A percentile compares a stretch with the other conserved stretches of the same genome.
These are phyloP conservation scores for Penaeus indicus DNA, from an alignment of 1,140 invertebrate genomes.

Conservation along the genomic window DNA sequence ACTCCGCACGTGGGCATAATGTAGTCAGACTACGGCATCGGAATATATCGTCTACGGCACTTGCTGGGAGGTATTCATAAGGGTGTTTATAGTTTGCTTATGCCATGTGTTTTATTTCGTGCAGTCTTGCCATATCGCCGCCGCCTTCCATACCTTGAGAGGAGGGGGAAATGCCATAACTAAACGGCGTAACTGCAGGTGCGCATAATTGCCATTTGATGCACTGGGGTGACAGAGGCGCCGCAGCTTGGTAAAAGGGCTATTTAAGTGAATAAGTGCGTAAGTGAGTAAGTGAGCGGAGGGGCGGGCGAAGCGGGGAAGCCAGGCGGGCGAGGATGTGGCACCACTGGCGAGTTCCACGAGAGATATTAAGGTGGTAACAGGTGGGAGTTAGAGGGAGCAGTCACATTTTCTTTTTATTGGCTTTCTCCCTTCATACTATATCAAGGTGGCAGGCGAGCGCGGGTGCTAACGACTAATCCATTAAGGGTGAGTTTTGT, in stretches of 20 bases:
- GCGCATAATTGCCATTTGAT: too few relatives aligned
- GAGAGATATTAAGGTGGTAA: constrained; percentile 54
- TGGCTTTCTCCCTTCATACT: constrained; percentile 49
- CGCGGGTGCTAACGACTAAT: constrained; percentile 4
- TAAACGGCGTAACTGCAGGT: too few relatives aligned
- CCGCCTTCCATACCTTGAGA: background rate
- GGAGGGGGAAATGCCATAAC: too few relatives aligned
- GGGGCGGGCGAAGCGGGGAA: background rate
- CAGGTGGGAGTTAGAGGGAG: constrained; percentile 55
- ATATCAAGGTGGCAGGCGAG: constrained; percentile 39
- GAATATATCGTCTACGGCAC: too few relatives aligned
- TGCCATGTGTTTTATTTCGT: constrained; percentile 21
- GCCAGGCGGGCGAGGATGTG: background rate
- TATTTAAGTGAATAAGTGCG: background rate
- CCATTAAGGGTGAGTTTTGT: constrained; percentile 21
- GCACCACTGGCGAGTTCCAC: constrained; percentile 12
- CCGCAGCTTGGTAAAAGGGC: background rate
- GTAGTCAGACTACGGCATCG: too few relatives aligned
- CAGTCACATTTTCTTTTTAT: constrained; percentile 59
- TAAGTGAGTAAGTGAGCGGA: background rate
- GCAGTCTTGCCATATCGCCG: background rate
- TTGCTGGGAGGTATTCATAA: constrained; percentile 24
- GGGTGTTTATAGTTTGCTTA: constrained; percentile 27
- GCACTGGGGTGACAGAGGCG: too few relatives aligned
- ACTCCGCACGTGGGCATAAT: too few relatives aligned